Conservation (phyloP, 2,113 vertebrate genomes). For the Lanius ludovicianus region DNA sequence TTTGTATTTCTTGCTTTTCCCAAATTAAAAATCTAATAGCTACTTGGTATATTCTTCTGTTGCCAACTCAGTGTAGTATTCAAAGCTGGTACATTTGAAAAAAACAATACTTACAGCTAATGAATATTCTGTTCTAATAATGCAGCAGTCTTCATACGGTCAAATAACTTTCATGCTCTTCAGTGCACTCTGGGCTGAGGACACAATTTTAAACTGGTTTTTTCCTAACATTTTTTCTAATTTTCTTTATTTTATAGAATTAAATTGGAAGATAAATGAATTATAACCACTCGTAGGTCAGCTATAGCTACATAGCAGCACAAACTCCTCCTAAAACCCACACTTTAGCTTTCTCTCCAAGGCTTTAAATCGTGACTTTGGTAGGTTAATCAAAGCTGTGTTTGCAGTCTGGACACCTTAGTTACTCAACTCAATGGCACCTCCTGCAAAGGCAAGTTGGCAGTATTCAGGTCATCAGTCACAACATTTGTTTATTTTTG, state of each 20-base stretch:
- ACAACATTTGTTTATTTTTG: background rate
- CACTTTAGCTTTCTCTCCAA: background rate
- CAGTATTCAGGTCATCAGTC: background rate
- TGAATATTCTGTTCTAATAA: slow-evolving; percentile 79
- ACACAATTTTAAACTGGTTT: background rate
- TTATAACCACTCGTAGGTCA: background rate
- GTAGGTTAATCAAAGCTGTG: background rate
- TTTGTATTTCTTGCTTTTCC: background rate
- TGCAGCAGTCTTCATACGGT: slow-evolving; percentile 56
- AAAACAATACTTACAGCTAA: slow-evolving; percentile 65
- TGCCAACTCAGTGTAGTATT: background rate
- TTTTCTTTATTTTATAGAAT: background rate
- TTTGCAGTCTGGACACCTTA: background rate
- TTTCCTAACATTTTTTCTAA: background rate
- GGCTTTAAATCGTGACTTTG: background rate
- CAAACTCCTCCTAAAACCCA: background rate
- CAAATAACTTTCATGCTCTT: background rate
- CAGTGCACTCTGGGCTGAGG: background rate
- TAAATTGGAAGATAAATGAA: background rate
- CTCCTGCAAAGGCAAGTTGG: background rate
- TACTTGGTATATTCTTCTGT: background rate
- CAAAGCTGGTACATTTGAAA: background rate
- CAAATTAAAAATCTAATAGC: background rate
- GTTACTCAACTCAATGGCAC: background rate
- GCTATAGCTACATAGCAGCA: background rate